Evolutionary conservation across 2,888 invertebrate genomes (phyloP), one percentile per base, ranked within the genome.

Genomic region (Rosalia funebris): DNA sequence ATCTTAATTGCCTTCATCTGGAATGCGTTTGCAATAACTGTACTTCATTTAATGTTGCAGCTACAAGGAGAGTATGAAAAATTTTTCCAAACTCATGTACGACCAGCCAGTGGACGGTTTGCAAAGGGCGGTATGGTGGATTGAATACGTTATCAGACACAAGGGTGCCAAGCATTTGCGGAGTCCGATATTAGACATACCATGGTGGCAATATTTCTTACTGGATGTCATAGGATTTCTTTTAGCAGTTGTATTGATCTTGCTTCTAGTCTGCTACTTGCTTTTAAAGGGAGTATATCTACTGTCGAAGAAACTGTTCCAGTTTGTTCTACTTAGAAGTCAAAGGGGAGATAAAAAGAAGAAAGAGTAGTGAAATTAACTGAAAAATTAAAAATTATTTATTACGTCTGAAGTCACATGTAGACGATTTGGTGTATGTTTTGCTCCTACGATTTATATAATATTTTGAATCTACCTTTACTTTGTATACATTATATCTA

Each of bases 91-190:
- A 37, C 57, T 70, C 7, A 56, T 65, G 50, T 65, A 53, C 15
- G 73, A 73, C 48, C 67, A 65, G 44, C 71, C 70, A 20, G 60
- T 64, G 44, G 69, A 61, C 47, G 70, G 65, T 10, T 34, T 72
- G 5, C 65, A 71, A 36, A 70, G 66, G 57, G 73, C 71, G 9
- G 62, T 72, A 10, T 74, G 71, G 71, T 74, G 73, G 73, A 84
- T 84, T 1, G 85, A 86, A 60, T 85, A 85, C 66, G 81, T 85
- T 4, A 64, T 86, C 10, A 79, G 71, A 42, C 68, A 72, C 57
- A 70, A 79, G 11, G 83, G 83, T 0, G 83, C 84, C 0, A 74
- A 75, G 1, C 81, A 82, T 66, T 76, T 85, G 7, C 79, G 82
- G 1, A 82, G 84, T 1, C 74, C 82, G 15, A 77, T 76, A 1